phyloP scores from a whole-genome alignment of 2,797 vertebrate species.

The Ciconia nigra region DNA sequence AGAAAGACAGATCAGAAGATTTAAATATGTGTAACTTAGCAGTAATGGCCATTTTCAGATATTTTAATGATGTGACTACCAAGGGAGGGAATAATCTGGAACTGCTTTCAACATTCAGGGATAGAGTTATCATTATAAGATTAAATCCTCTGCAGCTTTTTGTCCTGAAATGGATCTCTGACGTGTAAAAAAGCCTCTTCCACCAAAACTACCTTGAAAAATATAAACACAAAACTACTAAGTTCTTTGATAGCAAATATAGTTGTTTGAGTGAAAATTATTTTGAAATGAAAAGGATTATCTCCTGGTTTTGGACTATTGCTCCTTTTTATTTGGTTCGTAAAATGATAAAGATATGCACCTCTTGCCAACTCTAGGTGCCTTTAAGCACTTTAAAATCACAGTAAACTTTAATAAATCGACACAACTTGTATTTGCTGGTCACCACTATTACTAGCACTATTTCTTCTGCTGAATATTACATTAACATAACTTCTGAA shows the following conservation, averaged over 20 bases:
- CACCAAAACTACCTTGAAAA: not conserved
- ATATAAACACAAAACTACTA: not conserved
- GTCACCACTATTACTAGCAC: not conserved
- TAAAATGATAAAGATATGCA: not conserved
- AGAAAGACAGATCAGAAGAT: not conserved
- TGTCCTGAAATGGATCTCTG: not conserved
- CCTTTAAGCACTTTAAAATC: not conserved
- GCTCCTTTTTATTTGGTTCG: not conserved
- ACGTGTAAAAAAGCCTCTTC: not conserved
- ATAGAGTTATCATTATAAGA: not conserved
- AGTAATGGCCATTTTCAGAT: not conserved
- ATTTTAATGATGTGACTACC: not conserved
- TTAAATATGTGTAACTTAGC: constrained; percentile 12
- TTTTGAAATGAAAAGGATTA: not conserved
- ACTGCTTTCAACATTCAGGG: not conserved
- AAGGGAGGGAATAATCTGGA: not conserved
- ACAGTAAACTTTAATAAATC: not conserved
- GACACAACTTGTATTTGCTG: not conserved
- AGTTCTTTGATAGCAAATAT: not conserved
- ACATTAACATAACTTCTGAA: not conserved
- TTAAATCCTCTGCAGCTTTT: not conserved
- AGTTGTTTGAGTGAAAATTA: not conserved
- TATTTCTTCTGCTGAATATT: not conserved
- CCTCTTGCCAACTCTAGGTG: not conserved
- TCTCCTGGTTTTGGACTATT: not conserved